phyloP scores from a whole-genome alignment of 1,140 invertebrate species.

The Bombus breviceps region DNA sequence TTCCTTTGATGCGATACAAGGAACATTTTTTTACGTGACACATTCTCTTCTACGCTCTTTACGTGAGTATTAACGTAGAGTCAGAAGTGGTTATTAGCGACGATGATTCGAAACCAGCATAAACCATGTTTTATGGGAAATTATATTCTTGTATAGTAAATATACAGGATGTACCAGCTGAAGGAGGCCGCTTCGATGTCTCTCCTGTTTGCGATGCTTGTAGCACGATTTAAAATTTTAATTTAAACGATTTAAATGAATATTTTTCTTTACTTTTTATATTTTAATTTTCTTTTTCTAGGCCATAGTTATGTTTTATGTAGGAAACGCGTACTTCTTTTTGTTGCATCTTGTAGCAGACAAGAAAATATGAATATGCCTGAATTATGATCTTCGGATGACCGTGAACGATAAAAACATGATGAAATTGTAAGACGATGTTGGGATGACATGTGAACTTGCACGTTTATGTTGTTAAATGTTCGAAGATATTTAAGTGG shows the following conservation, averaged over 20 bases:
- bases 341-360: neutral
- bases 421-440: no score
- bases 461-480: no score
- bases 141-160: no score
- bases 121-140: no score
- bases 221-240: no score
- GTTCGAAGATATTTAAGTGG: no score
- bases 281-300: no score
- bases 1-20: conserved; percentile 60
- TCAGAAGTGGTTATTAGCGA: neutral
- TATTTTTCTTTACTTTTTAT: neutral
- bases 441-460: no score
- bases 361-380: neutral
- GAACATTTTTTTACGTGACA: neutral
- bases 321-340: neutral
- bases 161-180: neutral
- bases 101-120: neutral
- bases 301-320: no score
- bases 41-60: neutral
- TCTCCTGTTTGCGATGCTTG: neutral
- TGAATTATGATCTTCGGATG: neutral
- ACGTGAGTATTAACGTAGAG: neutral
- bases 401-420: no score
- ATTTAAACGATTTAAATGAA: neutral
- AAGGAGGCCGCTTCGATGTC: neutral